phyloP scores from a whole-genome alignment of 2,888 invertebrate genomes.

The Liopterus haemorrhoidalis region DNA sequence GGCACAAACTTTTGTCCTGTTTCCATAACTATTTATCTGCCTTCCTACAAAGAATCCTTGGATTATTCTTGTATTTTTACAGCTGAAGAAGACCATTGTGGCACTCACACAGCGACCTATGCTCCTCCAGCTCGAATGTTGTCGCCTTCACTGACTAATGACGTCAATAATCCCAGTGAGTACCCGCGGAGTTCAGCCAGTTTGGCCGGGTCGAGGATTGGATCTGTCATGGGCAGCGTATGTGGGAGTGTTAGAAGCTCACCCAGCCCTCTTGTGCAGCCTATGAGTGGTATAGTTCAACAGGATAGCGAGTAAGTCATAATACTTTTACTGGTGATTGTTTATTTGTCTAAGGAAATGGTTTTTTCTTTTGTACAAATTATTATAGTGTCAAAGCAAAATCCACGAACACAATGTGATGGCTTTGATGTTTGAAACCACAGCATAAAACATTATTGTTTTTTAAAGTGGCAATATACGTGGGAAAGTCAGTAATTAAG shows the following conservation, averaged over 20 bases:
- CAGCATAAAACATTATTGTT: no score
- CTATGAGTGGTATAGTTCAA: constrained; percentile 28
- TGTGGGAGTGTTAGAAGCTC: constrained; percentile 41
- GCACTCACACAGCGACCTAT: constrained; percentile 33
- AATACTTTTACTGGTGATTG: constrained; percentile 4
- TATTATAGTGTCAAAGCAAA: no score
- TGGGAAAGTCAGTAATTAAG: no score
- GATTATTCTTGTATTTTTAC: constrained; percentile 38
- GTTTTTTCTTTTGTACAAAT: no score
- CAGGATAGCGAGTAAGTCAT: not conserved
- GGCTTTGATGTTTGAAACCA: no score
- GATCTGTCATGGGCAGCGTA: constrained; percentile 43
- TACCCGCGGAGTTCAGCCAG: not conserved
- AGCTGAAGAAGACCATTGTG: constrained; percentile 71
- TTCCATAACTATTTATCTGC: no score
- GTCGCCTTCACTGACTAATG: constrained; percentile 44
- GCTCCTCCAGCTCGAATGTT: constrained; percentile 39
- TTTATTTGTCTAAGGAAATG: no score
- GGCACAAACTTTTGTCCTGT: no score
- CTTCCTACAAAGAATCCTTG: no score
- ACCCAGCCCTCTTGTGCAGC: constrained; percentile 44
- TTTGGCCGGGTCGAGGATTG: constrained; percentile 40
- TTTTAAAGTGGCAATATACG: no score
- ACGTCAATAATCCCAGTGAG: constrained; percentile 49
- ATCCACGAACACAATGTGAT: no score